A percentile compares a stretch with the other conserved stretches of the same genome.
phyloP scores from a whole-genome alignment of 1,140 invertebrate genomes.

The Saccostrea glomerata region DNA sequence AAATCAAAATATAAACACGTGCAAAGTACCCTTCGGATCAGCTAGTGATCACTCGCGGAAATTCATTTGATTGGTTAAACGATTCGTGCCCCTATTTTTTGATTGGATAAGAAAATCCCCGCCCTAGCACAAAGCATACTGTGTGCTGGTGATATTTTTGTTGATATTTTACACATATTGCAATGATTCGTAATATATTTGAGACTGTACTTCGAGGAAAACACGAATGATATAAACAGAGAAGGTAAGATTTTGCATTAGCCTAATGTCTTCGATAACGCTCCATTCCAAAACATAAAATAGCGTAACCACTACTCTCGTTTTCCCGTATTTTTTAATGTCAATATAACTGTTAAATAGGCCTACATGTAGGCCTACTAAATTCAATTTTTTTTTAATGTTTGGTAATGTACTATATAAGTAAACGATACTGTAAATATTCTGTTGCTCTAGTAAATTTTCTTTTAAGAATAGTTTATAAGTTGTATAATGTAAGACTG shows the following conservation, averaged over 20 bases:
- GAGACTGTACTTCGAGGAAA: background rate
- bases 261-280: background rate
- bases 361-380: background rate
- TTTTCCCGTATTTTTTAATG: background rate
- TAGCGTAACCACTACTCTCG: background rate
- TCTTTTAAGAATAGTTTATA: background rate
- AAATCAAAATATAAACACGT: slow-evolving; percentile 35
- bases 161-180: slow-evolving; percentile 27
- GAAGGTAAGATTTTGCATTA: background rate
- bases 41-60: slow-evolving; percentile 22
- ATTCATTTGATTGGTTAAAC: slow-evolving; percentile 2
- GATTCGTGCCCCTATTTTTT: background rate
- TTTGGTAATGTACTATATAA: background rate
- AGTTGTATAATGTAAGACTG: background rate
- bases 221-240: background rate
- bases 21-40: slow-evolving; percentile 17
- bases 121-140: slow-evolving; percentile 26
- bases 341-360: background rate
- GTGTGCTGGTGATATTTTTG: slow-evolving; percentile 34
- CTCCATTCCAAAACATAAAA: background rate
- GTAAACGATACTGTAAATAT: background rate
- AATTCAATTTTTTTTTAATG: background rate
- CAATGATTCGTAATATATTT: background rate
- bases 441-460: background rate
- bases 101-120: slow-evolving; percentile 24